phyloP scores from a whole-genome alignment of 2,888 invertebrate species.

The Pseudococcus jackbeardsleyi region DNA sequence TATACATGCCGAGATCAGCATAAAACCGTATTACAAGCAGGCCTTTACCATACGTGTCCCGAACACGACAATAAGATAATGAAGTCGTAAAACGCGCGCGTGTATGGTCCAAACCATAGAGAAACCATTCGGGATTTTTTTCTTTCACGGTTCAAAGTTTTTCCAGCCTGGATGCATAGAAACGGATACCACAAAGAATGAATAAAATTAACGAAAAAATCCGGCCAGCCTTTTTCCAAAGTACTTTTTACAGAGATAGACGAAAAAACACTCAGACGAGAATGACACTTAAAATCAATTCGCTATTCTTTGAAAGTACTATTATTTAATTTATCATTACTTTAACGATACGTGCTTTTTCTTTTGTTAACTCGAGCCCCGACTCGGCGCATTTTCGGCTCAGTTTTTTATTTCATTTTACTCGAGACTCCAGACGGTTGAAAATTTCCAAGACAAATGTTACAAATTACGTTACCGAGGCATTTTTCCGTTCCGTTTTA shows the following conservation, averaged over 20 bases:
- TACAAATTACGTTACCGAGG: neutral
- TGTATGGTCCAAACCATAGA: slow-evolving; percentile 17
- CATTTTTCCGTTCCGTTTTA: neutral
- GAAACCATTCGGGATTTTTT: neutral
- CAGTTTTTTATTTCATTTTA: neutral
- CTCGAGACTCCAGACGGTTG: neutral
- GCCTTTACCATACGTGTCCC: slow-evolving; percentile 21
- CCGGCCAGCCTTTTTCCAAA: slow-evolving; percentile 6
- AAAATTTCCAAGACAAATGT: slow-evolving; percentile 22
- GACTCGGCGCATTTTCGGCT: neutral
- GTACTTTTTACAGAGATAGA: slow-evolving; percentile 18
- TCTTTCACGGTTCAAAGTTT: slow-evolving; percentile 30
- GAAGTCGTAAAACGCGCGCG: slow-evolving; percentile 23
- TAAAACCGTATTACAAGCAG: slow-evolving; percentile 7
- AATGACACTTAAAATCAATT: slow-evolving; percentile 46
- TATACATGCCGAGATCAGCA: slow-evolving; percentile 24
- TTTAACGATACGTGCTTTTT: slow-evolving; percentile 21
- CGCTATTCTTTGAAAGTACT: slow-evolving; percentile 31
- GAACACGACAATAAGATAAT: slow-evolving; percentile 26
- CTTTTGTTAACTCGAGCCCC: neutral
- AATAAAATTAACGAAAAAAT: slow-evolving; percentile 41
- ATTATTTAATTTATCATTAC: slow-evolving; percentile 27
- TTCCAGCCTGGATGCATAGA: neutral
- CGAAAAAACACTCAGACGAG: neutral
- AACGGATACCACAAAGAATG: slow-evolving; percentile 17